Evolutionary conservation across 2,888 invertebrate species (phyloP).

Genomic region (Stictocephala bisonia): DNA sequence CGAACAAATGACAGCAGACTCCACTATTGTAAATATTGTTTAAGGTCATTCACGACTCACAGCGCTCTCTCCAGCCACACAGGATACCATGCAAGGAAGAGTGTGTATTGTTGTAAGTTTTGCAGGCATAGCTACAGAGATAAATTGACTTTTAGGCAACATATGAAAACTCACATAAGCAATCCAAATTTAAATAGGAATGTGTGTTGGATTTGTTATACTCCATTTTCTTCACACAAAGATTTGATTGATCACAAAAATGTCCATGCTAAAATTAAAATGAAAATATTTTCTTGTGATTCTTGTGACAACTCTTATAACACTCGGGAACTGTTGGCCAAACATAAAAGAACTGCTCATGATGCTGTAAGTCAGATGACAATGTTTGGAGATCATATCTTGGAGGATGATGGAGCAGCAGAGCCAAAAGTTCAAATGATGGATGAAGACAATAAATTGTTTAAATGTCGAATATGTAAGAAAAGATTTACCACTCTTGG

Average conservation of each 20-base stretch:
- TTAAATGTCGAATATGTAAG: constrained; percentile 43
- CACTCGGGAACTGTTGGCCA: constrained; percentile 40
- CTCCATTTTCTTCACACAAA: constrained; percentile 49
- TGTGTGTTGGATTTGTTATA: constrained; percentile 54
- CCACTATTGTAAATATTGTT: constrained; percentile 49
- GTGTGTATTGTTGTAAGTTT: constrained; percentile 49
- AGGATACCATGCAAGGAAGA: constrained; percentile 40
- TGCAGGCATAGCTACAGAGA: constrained; percentile 51
- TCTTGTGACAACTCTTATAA: constrained; percentile 51
- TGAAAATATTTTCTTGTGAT: constrained; percentile 51
- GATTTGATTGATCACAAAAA: constrained; percentile 48
- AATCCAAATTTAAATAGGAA: constrained; percentile 40
- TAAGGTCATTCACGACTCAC: constrained; percentile 35
- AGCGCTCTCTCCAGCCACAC: constrained; percentile 45
- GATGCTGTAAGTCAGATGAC: background rate
- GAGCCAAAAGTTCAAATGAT: constrained; percentile 6
- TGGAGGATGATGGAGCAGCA: background rate
- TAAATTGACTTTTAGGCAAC: constrained; percentile 51
- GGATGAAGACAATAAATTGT: constrained; percentile 23
- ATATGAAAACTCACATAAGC: constrained; percentile 53
- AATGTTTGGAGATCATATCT: background rate
- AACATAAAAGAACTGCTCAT: constrained; percentile 46
- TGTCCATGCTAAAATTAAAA: constrained; percentile 45
- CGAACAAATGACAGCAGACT: constrained; percentile 45
- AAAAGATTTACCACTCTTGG: constrained; percentile 43